phyloP scores from a whole-genome alignment of 2,113 vertebrate genomes.

The Stomatorhinus ivindoensis region DNA sequence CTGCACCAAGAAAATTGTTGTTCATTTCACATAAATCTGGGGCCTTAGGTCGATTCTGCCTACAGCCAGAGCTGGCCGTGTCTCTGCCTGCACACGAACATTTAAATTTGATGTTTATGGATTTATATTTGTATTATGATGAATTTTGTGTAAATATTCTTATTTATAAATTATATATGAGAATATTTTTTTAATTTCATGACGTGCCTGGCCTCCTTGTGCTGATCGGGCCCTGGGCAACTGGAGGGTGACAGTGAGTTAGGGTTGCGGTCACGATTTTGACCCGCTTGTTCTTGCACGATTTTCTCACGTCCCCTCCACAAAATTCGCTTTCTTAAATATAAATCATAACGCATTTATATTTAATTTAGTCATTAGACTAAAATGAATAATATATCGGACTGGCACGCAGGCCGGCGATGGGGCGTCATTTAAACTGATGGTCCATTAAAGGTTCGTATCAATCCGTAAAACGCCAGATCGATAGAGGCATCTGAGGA shows the following conservation, averaged over 20 bases:
- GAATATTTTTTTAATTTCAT: not conserved
- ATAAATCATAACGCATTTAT: not conserved
- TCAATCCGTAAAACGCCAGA: conserved; percentile 3
- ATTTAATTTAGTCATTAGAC: not conserved
- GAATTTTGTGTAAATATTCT: not conserved
- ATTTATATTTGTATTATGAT: not conserved
- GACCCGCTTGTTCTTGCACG: not conserved
- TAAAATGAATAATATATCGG: not conserved
- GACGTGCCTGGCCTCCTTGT: not conserved
- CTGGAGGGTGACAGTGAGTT: not conserved
- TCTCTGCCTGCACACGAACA: not conserved
- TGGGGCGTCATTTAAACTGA: not conserved
- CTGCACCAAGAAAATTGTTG: not conserved
- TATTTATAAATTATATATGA: not conserved
- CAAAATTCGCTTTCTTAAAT: not conserved
- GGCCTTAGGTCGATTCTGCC: not conserved
- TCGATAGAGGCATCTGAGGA: not conserved
- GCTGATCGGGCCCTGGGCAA: not conserved
- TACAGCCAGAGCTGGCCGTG: not conserved
- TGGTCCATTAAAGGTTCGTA: not conserved
- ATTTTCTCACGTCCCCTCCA: not conserved
- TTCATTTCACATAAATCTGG: not conserved
- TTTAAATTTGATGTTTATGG: not conserved
- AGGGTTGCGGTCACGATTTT: not conserved
- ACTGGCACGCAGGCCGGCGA: not conserved